Evolutionary conservation across 1,140 invertebrate genomes (phyloP), one percentile per base, ranked within the genome.

Genomic region (Ylistrum balloti): DNA sequence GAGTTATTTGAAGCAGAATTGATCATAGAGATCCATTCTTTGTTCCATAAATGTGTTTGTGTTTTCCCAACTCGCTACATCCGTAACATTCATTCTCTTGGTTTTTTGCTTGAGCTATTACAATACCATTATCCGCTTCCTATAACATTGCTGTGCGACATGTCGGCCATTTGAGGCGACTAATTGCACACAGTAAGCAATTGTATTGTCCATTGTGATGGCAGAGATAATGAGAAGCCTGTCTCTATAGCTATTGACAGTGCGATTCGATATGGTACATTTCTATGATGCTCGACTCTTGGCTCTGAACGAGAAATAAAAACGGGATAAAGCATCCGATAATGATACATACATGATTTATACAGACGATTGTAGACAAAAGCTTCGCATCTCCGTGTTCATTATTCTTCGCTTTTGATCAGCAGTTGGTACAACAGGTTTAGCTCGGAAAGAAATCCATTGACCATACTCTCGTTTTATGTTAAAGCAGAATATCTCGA

Each of bases 281-380:
- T n/a, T n/a, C n/a, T n/a, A 74, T 74, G 56, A 74, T 74, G n/a
- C 56, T 74, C 56, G 56, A 74, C 56, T 74, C 56, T 74, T 28
- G 15, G 56, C 56, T 74, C 28, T 74, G 56, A 74, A 74, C 56
- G 56, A 74, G 56, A 11, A 74, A 74, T 74, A 74, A 74, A 74
- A 74, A 9, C 56, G 56, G 22, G 22, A 28, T 74, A 74, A 74
- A 45, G 5, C 56, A 74, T 5, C 22, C 56, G 56, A n/a, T 74
- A 74, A 74, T 74, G 56, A 74, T 74, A 74, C 56, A 74, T 74
- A 74, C 7, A 74, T 9, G 17, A 48, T 48, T 13, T 48, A 20
- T 48, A 48, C 22, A 3, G 56, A 74, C 56, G 5, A 17, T 3
- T 5, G n/a, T 17, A 74, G 56, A 74, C 56, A 74, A 74, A 28